These are phyloP conservation scores for Whitmania pigra DNA, from an alignment of 1,140 invertebrate genomes.

Conservation along the genomic window DNA sequence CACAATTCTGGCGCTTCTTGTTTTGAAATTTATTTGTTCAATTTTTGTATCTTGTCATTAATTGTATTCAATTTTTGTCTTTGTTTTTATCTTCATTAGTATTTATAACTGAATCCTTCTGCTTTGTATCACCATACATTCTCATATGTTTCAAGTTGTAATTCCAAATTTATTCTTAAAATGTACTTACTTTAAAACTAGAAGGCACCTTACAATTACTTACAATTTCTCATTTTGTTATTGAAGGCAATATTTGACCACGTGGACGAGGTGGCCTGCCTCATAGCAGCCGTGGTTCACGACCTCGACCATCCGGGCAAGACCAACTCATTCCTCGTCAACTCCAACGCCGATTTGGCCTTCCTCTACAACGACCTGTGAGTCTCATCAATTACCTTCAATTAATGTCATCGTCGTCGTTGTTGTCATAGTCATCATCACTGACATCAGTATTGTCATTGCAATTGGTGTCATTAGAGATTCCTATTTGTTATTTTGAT, in stretches of 20 bases:
- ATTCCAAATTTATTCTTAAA: no score
- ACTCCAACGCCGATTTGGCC: slow-evolving; percentile 30
- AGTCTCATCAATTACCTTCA: not conserved
- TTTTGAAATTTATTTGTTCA: no score
- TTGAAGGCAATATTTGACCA: slow-evolving; percentile 36
- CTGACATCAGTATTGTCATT: no score
- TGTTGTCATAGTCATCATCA: not conserved
- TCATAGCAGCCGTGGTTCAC: slow-evolving; percentile 61
- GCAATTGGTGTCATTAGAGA: no score
- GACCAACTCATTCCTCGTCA: slow-evolving; percentile 46
- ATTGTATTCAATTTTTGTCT: no score
- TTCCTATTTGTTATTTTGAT: no score
- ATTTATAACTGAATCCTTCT: no score
- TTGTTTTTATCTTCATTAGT: no score
- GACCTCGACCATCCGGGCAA: slow-evolving; percentile 43
- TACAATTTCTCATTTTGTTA: not conserved
- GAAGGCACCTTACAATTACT: not conserved
- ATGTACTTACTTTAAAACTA: not conserved
- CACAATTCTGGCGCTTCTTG: no score
- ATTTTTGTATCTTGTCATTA: no score
- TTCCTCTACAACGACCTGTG: slow-evolving; percentile 23
- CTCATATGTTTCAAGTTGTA: no score
- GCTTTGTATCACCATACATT: no score
- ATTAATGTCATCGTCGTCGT: not conserved
- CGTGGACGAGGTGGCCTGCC: slow-evolving; percentile 57